Percentiles rank a stretch among this genome's conserved stretches.
Evolutionary conservation across 2,888 invertebrate genomes (phyloP).

Genomic region (Lissocephala sabroskyi): DNA sequence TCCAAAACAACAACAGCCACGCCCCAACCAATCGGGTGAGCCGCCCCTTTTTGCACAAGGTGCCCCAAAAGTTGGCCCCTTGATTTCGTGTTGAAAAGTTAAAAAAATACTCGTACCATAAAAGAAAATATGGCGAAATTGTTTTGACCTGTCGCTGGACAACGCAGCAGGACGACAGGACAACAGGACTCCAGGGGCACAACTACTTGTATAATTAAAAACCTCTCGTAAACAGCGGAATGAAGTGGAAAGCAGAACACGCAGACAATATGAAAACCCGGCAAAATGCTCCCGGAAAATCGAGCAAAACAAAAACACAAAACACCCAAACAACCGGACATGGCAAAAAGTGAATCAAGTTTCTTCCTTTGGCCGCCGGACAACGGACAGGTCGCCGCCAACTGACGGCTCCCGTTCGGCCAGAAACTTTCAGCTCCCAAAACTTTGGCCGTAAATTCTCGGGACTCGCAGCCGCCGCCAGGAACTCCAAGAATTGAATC

Average conservation of each 20-base stretch:
- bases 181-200: too few species aligned
- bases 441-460: conserved; percentile 3
- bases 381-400: not conserved
- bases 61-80: too few species aligned
- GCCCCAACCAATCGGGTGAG: too few species aligned
- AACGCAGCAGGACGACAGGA: not conserved
- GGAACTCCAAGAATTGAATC: not conserved
- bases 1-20: not conserved
- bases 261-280: not conserved
- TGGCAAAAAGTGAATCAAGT: conserved; percentile 3
- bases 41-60: too few species aligned
- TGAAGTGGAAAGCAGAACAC: not conserved
- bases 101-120: too few species aligned
- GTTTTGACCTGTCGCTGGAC: conserved; percentile 9
- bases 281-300: not conserved
- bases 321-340: too few species aligned
- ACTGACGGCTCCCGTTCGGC: too few species aligned
- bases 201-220: conserved; percentile 1
- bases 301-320: not conserved
- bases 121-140: conserved; percentile 8
- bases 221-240: not conserved
- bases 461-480: not conserved
- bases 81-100: not conserved
- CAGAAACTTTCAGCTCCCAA: not conserved
- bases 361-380: not conserved